These are phyloP conservation scores for Nesogale talazaci DNA, from an alignment of 2,113 vertebrate genomes.

Conservation along the genomic window DNA sequence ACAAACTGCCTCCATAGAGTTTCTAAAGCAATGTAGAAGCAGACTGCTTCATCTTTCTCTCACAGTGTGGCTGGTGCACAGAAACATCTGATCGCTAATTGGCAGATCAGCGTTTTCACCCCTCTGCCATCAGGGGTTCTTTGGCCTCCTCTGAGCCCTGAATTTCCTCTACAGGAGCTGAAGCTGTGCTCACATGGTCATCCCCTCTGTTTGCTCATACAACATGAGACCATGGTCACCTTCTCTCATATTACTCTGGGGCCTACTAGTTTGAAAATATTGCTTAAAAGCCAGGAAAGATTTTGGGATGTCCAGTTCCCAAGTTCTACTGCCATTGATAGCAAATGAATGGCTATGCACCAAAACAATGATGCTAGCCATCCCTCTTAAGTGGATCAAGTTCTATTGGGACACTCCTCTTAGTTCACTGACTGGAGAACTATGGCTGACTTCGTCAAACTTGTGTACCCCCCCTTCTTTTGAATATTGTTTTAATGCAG, in stretches of 20 bases:
- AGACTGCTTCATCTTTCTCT: too few species aligned
- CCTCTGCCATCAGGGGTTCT: too few species aligned
- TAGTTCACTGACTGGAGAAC: not conserved
- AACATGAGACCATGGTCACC: not conserved
- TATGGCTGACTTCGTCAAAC: not conserved
- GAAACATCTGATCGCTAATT: too few species aligned
- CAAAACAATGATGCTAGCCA: not conserved
- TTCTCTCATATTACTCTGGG: not conserved
- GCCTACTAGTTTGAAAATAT: not conserved
- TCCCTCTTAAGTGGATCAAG: not conserved
- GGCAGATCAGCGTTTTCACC: too few species aligned
- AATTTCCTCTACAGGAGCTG: not conserved
- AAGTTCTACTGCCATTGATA: not conserved
- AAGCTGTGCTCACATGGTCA: not conserved
- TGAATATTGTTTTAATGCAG: not conserved
- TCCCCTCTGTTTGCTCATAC: not conserved
- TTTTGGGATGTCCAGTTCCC: not conserved
- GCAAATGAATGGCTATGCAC: not conserved
- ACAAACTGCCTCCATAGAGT: too few species aligned
- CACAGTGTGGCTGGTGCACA: too few species aligned
- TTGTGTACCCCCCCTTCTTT: not conserved
- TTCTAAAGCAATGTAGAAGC: too few species aligned
- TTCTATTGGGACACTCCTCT: not conserved
- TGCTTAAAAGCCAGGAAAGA: conserved; percentile 15
- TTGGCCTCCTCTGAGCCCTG: not conserved